Base-by-base conservation (phyloP, 35 echinoderm and acorn worm genomes). In the Eucidaris tribuloides region DNA sequence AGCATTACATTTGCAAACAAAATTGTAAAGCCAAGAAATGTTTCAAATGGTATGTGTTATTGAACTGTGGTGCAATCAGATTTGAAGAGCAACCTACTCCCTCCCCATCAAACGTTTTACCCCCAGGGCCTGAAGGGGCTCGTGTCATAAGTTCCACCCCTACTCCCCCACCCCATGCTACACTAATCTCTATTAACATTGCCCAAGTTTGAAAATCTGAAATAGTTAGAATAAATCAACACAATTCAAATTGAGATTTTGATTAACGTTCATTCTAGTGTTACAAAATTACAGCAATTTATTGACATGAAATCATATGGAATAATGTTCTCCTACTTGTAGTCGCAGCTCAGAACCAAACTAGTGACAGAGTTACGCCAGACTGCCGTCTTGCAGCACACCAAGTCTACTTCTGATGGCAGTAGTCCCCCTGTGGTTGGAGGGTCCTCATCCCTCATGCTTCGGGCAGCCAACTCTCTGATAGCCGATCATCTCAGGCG, bases 281-380 rank as follows among this genome's bases (percentile, higher is more conserved):
- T 11, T 38, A 36, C 13, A n/a, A 28, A 3, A 22, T 64, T 0
- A 25, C 30, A 71, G 19, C 58, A 34, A n/a, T 3, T 68, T 84
- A 23, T 13, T 45, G 15, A 24, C 9, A 38, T 23, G 33, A n/a
- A 27, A 76, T 24, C 46, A 27, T 3, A 20, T 22, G 3, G 13
- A 17, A 29, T 44, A 32, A 34, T 45, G 37, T 43, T 28, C n/a
- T n/a, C 54, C 18, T 36, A 19, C 77, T 80, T 34, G 7, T 38
- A 99, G 96, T 89, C 88, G 11, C 90, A 99, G 76, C 87, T 99
- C 19, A 81, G 96, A 80, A 99, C 84, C 3, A 90, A 86, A 71
- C 65, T 99, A 22, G 84, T 99, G 3, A 70, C 79, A 59, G 87
- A 99, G 65, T 76, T 99, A 3, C 79, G 76, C 34, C 88, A 87